phyloP scores from a whole-genome alignment of 2,113 vertebrate species.

The Polypterus bichir region DNA sequence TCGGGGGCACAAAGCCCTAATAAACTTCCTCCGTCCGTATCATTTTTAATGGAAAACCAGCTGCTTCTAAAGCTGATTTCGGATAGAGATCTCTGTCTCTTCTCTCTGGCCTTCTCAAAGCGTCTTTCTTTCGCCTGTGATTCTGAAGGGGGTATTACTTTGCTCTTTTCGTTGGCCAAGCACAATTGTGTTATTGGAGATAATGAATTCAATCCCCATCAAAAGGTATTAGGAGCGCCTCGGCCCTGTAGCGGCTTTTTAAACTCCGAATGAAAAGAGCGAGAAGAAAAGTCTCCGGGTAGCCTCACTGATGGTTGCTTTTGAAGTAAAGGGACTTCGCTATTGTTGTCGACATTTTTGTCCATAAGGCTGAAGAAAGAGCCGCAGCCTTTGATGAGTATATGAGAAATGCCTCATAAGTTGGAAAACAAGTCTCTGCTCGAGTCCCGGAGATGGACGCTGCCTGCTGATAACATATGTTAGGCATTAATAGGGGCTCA shows the following conservation, averaged over 20 bases:
- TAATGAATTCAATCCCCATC: conserved; percentile 99
- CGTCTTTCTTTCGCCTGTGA: conserved; percentile 36
- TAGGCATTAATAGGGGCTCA: conserved; percentile 47
- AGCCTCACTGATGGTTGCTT: conserved; percentile 69
- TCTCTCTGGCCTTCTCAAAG: conserved; percentile 44
- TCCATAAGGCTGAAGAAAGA: conserved; percentile 72
- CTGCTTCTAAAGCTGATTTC: conserved; percentile 45
- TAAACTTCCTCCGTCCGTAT: conserved; percentile 44
- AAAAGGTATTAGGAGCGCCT: conserved; percentile 87
- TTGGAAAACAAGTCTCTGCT: conserved; percentile 53
- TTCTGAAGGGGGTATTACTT: conserved; percentile 71
- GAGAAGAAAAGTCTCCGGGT: conserved; percentile 56
- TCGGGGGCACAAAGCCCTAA: conserved; percentile 40
- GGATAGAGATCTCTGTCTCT: conserved; percentile 37
- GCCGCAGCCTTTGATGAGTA: conserved; percentile 59
- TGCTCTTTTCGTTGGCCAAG: conserved; percentile 94
- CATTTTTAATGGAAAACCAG: conserved; percentile 52
- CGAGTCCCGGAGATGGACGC: conserved; percentile 36
- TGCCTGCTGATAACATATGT: conserved; percentile 70
- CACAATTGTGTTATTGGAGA: conserved; percentile 97
- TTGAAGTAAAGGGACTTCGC: conserved; percentile 65
- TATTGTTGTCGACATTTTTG: conserved; percentile 69
- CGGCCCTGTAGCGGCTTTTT: conserved; percentile 66
- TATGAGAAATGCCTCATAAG: conserved; percentile 62
- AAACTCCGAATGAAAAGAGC: conserved; percentile 73